Percentiles rank a stretch among this genome's conserved stretches.
phyloP scores from a whole-genome alignment of 2,113 vertebrate genomes.

The Uria lomvia region DNA sequence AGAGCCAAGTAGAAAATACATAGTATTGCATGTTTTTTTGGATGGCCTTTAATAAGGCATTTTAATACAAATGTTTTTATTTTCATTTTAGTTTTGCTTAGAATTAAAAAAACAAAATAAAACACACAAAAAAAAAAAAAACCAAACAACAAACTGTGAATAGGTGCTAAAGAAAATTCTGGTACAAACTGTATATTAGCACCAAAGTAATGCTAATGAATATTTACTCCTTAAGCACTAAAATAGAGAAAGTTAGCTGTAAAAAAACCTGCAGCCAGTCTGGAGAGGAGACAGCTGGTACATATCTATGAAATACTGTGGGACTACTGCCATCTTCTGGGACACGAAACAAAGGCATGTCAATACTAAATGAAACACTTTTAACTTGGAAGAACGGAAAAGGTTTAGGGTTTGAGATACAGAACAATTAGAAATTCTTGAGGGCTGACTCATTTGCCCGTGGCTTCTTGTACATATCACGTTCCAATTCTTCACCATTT shows the following conservation, averaged over 20 bases:
- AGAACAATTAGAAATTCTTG: not conserved
- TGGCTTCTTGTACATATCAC: not conserved
- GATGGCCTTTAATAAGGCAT: not conserved
- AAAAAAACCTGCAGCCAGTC: rapidly evolving
- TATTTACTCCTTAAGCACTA: not conserved
- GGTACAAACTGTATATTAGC: not conserved
- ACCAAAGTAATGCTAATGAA: not conserved
- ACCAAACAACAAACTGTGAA: not conserved
- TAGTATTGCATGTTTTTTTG: not conserved
- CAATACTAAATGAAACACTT: rapidly evolving
- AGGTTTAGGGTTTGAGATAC: not conserved
- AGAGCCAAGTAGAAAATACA: not conserved
- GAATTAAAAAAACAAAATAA: not conserved
- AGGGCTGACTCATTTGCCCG: not conserved
- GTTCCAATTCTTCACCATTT: not conserved
- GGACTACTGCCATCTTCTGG: slow-evolving; percentile 69
- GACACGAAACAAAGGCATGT: rapidly evolving
- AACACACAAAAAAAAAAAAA: not conserved
- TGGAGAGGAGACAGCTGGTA: not conserved
- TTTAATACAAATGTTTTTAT: not conserved
- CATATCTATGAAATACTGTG: not conserved
- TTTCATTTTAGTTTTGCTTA: not conserved
- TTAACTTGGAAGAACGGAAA: rapidly evolving
- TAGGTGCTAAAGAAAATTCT: not conserved
- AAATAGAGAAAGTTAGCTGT: not conserved